Evolutionary conservation across 2,888 invertebrate genomes (phyloP), one percentile per base, ranked within the genome.

Genomic region (Anoplius nigerrimus): DNA sequence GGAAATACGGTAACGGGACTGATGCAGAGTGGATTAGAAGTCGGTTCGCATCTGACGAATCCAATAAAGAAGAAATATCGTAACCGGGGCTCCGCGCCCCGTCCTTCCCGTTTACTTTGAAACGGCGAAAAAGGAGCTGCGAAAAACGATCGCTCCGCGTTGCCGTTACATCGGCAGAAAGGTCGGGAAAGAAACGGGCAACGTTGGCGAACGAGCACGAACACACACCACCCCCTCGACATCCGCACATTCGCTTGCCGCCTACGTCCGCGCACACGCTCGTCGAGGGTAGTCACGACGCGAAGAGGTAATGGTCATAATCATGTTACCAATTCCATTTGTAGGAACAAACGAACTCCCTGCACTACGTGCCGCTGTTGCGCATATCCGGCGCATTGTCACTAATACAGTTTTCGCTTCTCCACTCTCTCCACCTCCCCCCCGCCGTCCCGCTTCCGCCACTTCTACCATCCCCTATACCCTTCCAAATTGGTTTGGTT

Each of bases 281-380:
- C 34, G 11, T 34, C 24, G 24, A 11, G 34, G 68, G 66, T 76
- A 74, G 72, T 68, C 69, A 62, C 74, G 57, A 71, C 63, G 78
- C 74, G 74, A 77, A 72, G 73, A 74, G 74, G 72, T 76, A 80
- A 80, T 76, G 72, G 76, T 79, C 76, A 78, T 78, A 82, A 84
- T 82, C 75, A 65, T 70, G 80, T 83, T 84, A 84, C 70, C 78
- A 71, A 69, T 80, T 77, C 78, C 72, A 79, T 79, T 83, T 82
- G 81, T 79, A 74, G 79, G 78, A 80, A 82, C 79, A 81, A 83
- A 84, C 76, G 79, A 82, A 81, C 72, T 72, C 60, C 72, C 66
- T 68, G 62, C 67, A 61, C 72, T 76, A 81, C 78, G 75, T 77
- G 77, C 76, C 63, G 62, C 66, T 61, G 64, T 72, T 71, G 70